These are phyloP conservation scores for Drosophila testacea DNA, from an alignment of 2,888 invertebrate species.

Conservation along the genomic window DNA sequence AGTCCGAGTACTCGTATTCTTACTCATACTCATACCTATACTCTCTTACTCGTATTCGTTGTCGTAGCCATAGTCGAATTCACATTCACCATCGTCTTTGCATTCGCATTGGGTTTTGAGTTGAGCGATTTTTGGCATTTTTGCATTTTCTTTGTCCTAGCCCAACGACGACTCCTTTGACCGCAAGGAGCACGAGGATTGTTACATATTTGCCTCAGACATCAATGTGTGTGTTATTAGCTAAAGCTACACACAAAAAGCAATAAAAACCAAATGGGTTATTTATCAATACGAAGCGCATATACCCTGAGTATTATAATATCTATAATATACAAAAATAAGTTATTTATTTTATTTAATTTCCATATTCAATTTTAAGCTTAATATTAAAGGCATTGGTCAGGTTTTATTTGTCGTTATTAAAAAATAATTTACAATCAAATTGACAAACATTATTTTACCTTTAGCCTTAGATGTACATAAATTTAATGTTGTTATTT, in stretches of 20 bases:
- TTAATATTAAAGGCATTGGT: background rate
- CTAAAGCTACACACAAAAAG: slow-evolving; percentile 43
- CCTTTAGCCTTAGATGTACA: too few species aligned
- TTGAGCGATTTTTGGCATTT: slow-evolving; percentile 83
- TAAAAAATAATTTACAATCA: too few species aligned
- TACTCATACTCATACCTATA: slow-evolving; percentile 15
- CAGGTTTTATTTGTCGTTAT: too few species aligned
- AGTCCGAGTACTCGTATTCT: slow-evolving; percentile 12
- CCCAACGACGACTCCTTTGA: slow-evolving; percentile 56
- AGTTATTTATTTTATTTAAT: background rate
- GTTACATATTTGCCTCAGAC: slow-evolving; percentile 70
- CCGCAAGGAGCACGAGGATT: slow-evolving; percentile 61
- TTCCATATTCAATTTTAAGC: too few species aligned
- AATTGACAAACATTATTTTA: too few species aligned
- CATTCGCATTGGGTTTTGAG: slow-evolving; percentile 66
- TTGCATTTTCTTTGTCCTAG: slow-evolving; percentile 79
- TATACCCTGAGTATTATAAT: slow-evolving; percentile 37
- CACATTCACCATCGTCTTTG: slow-evolving; percentile 32
- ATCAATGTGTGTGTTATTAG: slow-evolving; percentile 55
- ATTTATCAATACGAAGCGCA: background rate
- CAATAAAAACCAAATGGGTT: slow-evolving; percentile 9
- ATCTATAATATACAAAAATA: background rate
- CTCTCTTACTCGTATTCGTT: slow-evolving; percentile 12
- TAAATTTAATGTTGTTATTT: too few species aligned
- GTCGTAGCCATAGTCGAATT: slow-evolving; percentile 18